These are phyloP conservation scores for Therioaphis trifolii DNA, from an alignment of 2,888 invertebrate genomes.

Conservation along the genomic window DNA sequence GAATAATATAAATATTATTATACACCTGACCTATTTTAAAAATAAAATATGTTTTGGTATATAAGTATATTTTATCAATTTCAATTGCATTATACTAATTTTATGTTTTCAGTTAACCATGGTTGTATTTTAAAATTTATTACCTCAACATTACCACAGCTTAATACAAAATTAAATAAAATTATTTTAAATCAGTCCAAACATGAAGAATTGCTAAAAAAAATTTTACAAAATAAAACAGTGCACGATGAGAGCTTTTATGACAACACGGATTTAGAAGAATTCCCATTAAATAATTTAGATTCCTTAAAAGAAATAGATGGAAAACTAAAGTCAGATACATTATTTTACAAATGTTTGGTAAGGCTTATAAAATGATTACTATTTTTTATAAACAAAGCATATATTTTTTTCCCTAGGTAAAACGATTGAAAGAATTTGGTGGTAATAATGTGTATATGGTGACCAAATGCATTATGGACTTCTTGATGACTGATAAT, in stretches of 20 bases:
- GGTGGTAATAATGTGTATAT: too few relatives aligned
- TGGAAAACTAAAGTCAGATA: neutral
- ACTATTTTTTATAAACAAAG: too few relatives aligned
- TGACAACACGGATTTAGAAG: neutral
- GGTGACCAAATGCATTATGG: too few relatives aligned
- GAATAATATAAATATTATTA: neutral
- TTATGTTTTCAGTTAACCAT: too few relatives aligned
- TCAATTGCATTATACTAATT: too few relatives aligned
- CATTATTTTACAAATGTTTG: conserved; percentile 10
- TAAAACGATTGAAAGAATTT: too few relatives aligned
- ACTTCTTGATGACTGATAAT: conserved; percentile 1
- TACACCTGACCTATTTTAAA: neutral
- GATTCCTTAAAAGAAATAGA: neutral
- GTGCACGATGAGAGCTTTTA: neutral
- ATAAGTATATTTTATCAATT: neutral
- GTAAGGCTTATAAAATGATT: too few relatives aligned
- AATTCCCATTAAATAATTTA: neutral
- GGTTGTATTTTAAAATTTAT: conserved; percentile 4
- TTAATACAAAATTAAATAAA: conserved; percentile 6
- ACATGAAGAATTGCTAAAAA: too few relatives aligned
- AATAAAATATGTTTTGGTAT: neutral
- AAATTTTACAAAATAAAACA: too few relatives aligned
- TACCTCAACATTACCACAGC: neutral
- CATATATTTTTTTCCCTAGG: too few relatives aligned
- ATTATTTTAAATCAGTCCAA: too few relatives aligned